phyloP scores from a whole-genome alignment of 2,797 vertebrate species.

The Leucoraja ocellata region DNA sequence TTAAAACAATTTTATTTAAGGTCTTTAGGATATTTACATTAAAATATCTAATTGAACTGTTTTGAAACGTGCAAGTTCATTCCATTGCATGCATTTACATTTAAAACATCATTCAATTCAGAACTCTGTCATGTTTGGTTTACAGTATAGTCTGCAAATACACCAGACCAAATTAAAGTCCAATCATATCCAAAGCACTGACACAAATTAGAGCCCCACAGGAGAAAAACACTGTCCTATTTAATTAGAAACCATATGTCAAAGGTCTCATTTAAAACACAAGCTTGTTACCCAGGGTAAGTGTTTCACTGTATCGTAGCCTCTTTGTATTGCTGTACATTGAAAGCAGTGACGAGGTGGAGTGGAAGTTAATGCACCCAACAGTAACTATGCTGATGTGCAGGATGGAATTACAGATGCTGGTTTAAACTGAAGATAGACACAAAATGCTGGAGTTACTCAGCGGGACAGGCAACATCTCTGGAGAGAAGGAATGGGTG shows the following conservation, averaged over 20 bases:
- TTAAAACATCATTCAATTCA: conserved; percentile 4
- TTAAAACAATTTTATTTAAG: conserved; percentile 61
- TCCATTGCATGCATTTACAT: background rate
- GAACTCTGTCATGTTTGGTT: background rate
- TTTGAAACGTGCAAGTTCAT: background rate
- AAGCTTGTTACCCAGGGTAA: background rate
- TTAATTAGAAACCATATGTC: background rate
- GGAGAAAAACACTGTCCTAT: background rate
- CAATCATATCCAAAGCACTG: background rate
- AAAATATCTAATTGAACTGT: conserved; percentile 35
- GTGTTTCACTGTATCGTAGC: background rate
- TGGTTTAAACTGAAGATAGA: no score
- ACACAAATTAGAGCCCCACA: background rate
- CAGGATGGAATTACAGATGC: no score
- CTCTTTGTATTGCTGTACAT: background rate
- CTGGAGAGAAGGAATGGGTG: no score
- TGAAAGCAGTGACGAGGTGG: background rate
- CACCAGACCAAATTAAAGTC: background rate
- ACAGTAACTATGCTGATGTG: background rate
- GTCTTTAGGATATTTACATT: conserved; percentile 35
- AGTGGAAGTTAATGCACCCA: background rate
- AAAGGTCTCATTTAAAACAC: background rate
- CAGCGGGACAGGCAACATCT: no score
- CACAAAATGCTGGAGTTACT: no score
- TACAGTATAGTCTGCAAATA: background rate